Conservation (phyloP, 1,140 invertebrate species). For the Cecropterus lyciades region DNA sequence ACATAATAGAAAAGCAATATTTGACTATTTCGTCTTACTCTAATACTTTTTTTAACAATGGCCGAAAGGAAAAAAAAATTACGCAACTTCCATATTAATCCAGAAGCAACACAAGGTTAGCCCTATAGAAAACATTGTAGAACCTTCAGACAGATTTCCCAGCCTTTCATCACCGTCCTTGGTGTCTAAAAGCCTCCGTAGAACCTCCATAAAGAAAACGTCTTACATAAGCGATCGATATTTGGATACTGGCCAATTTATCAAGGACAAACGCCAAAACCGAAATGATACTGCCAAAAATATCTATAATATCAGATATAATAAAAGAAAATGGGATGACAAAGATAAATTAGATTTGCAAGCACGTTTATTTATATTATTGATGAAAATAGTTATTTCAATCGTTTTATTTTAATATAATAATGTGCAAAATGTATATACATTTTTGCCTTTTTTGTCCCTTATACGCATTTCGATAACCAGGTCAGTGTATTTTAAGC, state of each 20-base stretch:
- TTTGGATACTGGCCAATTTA: constrained; percentile 43
- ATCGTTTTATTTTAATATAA: too few relatives aligned
- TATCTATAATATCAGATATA: constrained; percentile 1
- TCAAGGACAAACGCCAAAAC: constrained; percentile 33
- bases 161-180: constrained; percentile 14
- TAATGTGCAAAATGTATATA: too few relatives aligned
- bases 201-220: constrained; percentile 26
- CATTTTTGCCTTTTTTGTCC: too few relatives aligned
- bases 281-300: not conserved
- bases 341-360: constrained; percentile 1
- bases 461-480: too few relatives aligned
- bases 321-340: not conserved
- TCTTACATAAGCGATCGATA: constrained; percentile 41
- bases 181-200: constrained; percentile 16
- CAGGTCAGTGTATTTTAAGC: too few relatives aligned
- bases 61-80: not conserved
- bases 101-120: not conserved
- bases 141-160: constrained; percentile 6
- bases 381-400: too few relatives aligned
- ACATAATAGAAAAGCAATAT: too few relatives aligned
- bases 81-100: not conserved
- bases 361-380: not conserved
- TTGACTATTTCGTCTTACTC: too few relatives aligned
- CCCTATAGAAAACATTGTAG: constrained; percentile 2
- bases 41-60: too few relatives aligned